These are phyloP conservation scores for Cryptus viduatorius DNA, from an alignment of 2,888 invertebrate species.

Conservation along the genomic window DNA sequence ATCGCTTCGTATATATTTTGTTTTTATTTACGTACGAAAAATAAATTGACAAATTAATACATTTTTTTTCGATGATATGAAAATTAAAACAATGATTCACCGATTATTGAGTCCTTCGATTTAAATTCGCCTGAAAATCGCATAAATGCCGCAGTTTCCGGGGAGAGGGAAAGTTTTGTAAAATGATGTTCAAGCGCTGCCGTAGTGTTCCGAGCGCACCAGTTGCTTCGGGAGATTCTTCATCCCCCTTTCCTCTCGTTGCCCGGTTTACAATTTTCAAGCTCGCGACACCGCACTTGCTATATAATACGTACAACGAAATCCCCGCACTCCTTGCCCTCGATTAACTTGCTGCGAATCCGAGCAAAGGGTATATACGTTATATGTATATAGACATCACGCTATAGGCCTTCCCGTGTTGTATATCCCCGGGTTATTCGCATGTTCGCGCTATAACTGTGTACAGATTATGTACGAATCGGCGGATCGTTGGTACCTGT, in stretches of 20 bases:
- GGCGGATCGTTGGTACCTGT: background rate
- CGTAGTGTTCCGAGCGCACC: slow-evolving; percentile 36
- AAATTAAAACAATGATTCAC: no score
- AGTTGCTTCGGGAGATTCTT: slow-evolving; percentile 50
- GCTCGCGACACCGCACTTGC: slow-evolving; percentile 12
- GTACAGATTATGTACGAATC: slow-evolving; percentile 20
- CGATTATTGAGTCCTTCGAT: no score
- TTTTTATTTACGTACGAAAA: background rate
- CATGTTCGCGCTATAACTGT: slow-evolving; percentile 34
- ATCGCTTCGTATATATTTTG: no score
- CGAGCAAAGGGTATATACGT: slow-evolving; percentile 12
- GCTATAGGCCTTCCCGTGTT: slow-evolving; percentile 8
- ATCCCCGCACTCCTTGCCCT: slow-evolving; percentile 39
- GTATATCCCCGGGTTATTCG: slow-evolving; percentile 39
- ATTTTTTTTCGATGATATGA: no score
- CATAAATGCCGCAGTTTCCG: no score
- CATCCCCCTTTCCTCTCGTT: slow-evolving; percentile 23
- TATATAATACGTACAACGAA: slow-evolving; percentile 6
- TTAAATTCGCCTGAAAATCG: no score
- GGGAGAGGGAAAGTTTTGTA: background rate
- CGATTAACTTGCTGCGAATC: slow-evolving; percentile 50
- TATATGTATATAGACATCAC: background rate
- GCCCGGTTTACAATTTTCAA: slow-evolving; percentile 29
- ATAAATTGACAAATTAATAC: background rate
- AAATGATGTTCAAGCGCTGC: slow-evolving; percentile 21